Evolutionary conservation across 1,140 invertebrate species (phyloP).

Genomic region (Pogonognathellus flavescens): DNA sequence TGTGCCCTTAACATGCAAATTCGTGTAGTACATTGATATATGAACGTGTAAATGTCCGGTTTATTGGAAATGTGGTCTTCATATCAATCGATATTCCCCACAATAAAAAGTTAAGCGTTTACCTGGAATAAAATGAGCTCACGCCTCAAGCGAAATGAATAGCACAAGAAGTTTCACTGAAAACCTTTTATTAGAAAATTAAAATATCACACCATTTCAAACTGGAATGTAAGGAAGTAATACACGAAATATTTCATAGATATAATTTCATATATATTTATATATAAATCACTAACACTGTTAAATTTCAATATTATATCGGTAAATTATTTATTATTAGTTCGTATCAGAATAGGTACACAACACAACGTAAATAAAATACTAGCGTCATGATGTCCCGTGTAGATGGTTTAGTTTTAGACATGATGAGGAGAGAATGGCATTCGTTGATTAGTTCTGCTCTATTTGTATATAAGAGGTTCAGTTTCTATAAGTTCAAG

Average conservation of each 20-base stretch:
- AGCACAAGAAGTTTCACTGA: neutral
- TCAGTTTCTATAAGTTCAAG: slow-evolving; percentile 28
- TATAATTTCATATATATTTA: slow-evolving; percentile 38
- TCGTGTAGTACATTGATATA: no score
- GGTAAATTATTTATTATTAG: slow-evolving; percentile 6
- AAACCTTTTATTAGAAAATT: slow-evolving; percentile 47
- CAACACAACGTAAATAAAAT: slow-evolving; percentile 1
- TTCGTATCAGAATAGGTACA: slow-evolving; percentile 23
- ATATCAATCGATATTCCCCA: no score
- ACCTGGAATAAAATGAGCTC: no score
- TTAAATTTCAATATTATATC: neutral
- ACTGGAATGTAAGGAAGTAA: slow-evolving; percentile 46
- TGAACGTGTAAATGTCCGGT: no score
- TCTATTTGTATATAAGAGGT: neutral
- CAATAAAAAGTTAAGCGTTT: no score
- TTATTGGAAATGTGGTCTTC: no score
- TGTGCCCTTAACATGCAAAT: no score
- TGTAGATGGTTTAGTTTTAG: neutral
- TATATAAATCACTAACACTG: slow-evolving; percentile 29
- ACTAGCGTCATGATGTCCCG: neutral
- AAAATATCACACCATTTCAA: slow-evolving; percentile 48
- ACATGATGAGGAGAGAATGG: slow-evolving; percentile 4
- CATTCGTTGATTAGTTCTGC: slow-evolving; percentile 24
- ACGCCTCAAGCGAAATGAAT: no score
- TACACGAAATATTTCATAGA: slow-evolving; percentile 44